Base-by-base conservation (phyloP, 2,888 invertebrate species). In the Eutolmus rufibarbis region DNA sequence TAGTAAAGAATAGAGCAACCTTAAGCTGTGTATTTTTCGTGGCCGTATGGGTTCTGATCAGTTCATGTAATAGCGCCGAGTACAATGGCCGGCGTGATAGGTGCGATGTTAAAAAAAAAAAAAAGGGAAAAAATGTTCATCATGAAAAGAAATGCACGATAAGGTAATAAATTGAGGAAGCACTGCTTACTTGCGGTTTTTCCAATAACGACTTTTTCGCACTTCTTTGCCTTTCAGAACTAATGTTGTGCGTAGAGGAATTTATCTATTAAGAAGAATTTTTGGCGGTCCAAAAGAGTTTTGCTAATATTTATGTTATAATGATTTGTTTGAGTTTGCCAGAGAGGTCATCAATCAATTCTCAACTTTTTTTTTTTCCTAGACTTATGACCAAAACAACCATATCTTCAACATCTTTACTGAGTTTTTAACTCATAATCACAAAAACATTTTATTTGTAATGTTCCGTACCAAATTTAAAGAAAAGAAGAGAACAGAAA, bases 151-250 rank as follows among this genome's bases (percentile, higher is more conserved):
- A 79, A 79, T 51, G 79, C 51, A 23, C 46, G 79, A 79, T 79
- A 79, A 79, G 79, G 31, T 79, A 79, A 79, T 79, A 79, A 79
- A 79, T 79, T 79, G 79, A 79, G 51, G 51, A 79, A 79, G 79
- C 51, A 79, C 79, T 79, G 79, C 51, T 79, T 51, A 79, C 79
- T 79, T 79, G 51, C 79, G 79, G 79, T 51, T 79, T 79, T 79
- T 79, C 79, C 79, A 79, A 79, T 79, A 46, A 40, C 40, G 43
- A 79, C 23, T 79, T 79, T 79, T 79, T 79, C 79, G 28, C 51
- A 34, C 31, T 51, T 79, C 51, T 34, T 40, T 51, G 14, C 51
- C 31, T 79, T 28, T 16, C 31, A 16, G 79, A 79, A 56, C 16
- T 51, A 51, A 40, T 78, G 31, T 51, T 12, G 51, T 79, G 46